Base-by-base conservation (phyloP, 2,113 vertebrate species). In the Oxyruncus cristatus region DNA sequence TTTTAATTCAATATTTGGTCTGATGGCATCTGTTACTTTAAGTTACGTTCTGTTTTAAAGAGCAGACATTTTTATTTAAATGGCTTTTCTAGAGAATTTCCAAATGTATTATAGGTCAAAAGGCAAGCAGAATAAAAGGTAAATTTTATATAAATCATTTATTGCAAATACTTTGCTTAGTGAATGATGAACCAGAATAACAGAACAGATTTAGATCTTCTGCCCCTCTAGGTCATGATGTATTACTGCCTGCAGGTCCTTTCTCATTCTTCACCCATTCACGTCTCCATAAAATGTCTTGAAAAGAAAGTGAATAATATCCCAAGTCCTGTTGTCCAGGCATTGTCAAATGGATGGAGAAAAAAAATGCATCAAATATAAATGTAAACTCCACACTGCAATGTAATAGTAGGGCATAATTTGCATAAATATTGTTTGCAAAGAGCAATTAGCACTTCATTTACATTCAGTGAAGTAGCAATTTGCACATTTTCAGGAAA, bases 401-500 rank as follows among this genome's bases (percentile, higher is more conserved):
- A 44, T 76, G 72, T 82, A 82, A 92, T 65, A 63, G 62, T 42
- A 80, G 82, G 87, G 86, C 30, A 63, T 94, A 70, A 97, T 98
- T 97, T 98, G 97, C 98, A 98, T 97, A 96, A 97, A 98, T 96
- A 97, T 97, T 98, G 96, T 98, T 97, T 96, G 95, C 89, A 94
- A 91, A 98, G 97, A 97, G 97, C 97, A 98, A 98, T 98, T 98
- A 98, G 82, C 89, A 76, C 94, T 94, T 98, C 96, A 98, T 98
- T 97, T 97, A 93, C 96, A 97, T 96, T 89, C 95, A 85, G 92
- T 53, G 58, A 94, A 93, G 92, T 87, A 96, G 93, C 95, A 96
- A 96, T 98, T 97, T 97, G 95, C 96, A 96, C 97, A 92, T 96
- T 96, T 88, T 77, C 93, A 73, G 91, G 87, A 96, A 97, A 95